These are phyloP conservation scores for Morinoia aosen DNA, from an alignment of 2,888 invertebrate species.

Conservation along the genomic window DNA sequence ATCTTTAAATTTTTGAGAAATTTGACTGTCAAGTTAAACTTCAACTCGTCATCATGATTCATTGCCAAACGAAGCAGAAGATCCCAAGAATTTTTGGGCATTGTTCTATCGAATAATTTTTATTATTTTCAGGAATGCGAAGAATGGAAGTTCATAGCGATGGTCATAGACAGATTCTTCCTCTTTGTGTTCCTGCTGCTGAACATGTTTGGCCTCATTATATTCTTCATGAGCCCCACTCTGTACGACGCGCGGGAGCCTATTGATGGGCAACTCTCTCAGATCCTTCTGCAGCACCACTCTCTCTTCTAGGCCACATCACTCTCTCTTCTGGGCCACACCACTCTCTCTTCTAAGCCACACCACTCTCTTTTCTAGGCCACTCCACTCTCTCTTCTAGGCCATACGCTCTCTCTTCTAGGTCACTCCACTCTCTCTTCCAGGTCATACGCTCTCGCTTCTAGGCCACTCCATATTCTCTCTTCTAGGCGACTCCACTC, in stretches of 20 bases:
- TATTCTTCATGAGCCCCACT: slow-evolving; percentile 73
- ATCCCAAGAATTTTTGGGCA: background rate
- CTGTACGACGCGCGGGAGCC: slow-evolving; percentile 71
- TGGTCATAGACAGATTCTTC: slow-evolving; percentile 75
- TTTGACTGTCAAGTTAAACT: no score
- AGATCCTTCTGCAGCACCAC: slow-evolving; percentile 53
- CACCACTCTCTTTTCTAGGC: background rate
- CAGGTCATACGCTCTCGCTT: background rate
- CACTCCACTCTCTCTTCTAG: background rate
- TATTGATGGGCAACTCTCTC: slow-evolving; percentile 68
- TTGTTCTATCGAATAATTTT: background rate
- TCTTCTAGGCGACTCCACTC: background rate
- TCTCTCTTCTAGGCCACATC: slow-evolving; percentile 19
- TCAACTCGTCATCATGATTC: no score
- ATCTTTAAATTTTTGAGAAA: no score
- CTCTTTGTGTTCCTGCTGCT: slow-evolving; percentile 75
- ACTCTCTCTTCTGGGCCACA: background rate
- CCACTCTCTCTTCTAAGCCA: background rate
- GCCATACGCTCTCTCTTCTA: background rate
- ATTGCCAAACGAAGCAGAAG: background rate
- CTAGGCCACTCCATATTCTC: background rate
- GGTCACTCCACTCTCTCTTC: background rate
- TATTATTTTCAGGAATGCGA: slow-evolving; percentile 70
- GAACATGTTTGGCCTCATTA: slow-evolving; percentile 73
- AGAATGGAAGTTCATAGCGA: slow-evolving; percentile 76